Percentiles rank a stretch among this genome's conserved stretches.
Conservation (phyloP, 2,113 vertebrate species). For the Embiotoca jacksoni region DNA sequence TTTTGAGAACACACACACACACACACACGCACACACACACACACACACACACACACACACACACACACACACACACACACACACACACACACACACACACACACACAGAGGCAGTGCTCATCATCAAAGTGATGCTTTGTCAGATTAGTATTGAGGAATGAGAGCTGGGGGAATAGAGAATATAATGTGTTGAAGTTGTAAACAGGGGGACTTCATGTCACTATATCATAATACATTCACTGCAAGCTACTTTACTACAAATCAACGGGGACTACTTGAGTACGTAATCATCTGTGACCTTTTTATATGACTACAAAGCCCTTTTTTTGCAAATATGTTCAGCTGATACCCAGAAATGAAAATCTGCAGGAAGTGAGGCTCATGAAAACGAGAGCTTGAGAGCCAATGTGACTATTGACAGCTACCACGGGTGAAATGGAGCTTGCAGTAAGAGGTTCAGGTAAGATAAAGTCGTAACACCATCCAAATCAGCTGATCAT, state of each 20-base stretch:
- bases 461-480: no score
- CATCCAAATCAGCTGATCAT: no score
- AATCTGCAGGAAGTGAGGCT: not conserved
- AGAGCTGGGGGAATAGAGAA: slow-evolving; percentile 50
- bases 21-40: not conserved
- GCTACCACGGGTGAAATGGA: no score
- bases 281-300: slow-evolving; percentile 8
- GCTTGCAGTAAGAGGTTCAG: no score
- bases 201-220: slow-evolving; percentile 53
- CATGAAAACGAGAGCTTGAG: no score
- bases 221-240: slow-evolving; percentile 47
- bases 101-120: slow-evolving; percentile 26
- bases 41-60: slow-evolving; percentile 21
- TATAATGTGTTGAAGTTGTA: slow-evolving; percentile 59
- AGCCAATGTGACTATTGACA: no score
- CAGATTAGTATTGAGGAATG: slow-evolving; percentile 61
- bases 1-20: not conserved
- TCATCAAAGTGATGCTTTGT: slow-evolving; percentile 66
- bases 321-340: not conserved
- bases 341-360: not conserved
- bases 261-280: slow-evolving; percentile 29
- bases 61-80: slow-evolving; percentile 13
- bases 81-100: slow-evolving; percentile 7
- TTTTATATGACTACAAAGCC: not conserved
- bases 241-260: slow-evolving; percentile 22